phyloP scores from a whole-genome alignment of 2,797 vertebrate genomes.

The Cetoscarus ocellatus region DNA sequence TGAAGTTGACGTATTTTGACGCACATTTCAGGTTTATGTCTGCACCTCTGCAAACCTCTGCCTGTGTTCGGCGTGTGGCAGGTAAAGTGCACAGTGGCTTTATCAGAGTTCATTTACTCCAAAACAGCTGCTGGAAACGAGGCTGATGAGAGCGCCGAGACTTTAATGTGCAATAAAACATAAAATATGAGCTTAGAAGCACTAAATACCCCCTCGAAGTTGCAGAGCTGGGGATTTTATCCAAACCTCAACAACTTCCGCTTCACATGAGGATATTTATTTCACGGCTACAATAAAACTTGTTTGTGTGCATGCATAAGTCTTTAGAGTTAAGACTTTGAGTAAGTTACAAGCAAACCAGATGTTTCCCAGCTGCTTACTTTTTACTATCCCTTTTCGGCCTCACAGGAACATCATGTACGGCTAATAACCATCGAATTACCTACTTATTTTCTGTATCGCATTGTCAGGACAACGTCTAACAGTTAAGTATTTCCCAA shows the following conservation, averaged over 20 bases:
- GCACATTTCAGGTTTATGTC: neutral
- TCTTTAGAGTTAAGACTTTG: neutral
- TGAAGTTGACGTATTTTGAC: too few species aligned
- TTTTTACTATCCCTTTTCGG: neutral
- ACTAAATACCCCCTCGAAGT: neutral
- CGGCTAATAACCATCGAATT: neutral
- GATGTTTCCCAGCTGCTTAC: neutral
- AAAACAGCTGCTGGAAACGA: constrained; percentile 11
- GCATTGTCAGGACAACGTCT: neutral
- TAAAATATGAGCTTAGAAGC: neutral
- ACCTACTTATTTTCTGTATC: neutral
- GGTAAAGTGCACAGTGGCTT: neutral
- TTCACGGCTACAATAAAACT: neutral
- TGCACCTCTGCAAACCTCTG: neutral
- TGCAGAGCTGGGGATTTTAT: neutral
- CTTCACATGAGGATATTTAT: neutral
- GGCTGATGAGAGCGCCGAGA: neutral
- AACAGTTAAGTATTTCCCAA: neutral
- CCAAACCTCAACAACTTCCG: neutral
- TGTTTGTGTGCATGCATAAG: neutral
- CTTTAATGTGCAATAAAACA: neutral
- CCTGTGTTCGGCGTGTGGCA: neutral
- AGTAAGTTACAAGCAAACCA: neutral
- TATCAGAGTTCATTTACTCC: neutral
- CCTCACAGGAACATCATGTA: neutral